Conservation (phyloP, 2,888 invertebrate genomes). For the Hydraecia micacea region DNA sequence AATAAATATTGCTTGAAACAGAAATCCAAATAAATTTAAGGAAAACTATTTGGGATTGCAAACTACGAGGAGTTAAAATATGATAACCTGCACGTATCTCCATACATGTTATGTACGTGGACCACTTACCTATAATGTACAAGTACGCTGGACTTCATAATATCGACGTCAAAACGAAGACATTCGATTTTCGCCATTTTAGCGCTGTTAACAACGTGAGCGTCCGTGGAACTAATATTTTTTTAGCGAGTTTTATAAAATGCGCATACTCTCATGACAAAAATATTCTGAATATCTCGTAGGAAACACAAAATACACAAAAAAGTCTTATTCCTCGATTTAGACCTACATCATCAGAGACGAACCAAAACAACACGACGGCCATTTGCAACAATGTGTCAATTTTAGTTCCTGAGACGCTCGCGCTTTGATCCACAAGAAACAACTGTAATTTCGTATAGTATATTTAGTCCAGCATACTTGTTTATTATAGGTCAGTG, state of each 20-base stretch:
- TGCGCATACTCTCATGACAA: background rate
- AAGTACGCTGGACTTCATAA: background rate
- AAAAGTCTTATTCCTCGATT: background rate
- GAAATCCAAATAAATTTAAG: background rate
- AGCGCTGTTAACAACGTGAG: background rate
- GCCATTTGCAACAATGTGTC: background rate
- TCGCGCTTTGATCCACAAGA: background rate
- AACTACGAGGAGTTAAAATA: background rate
- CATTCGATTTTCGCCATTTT: too few species aligned
- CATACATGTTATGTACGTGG: background rate
- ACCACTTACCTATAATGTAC: too few species aligned
- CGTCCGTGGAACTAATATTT: background rate
- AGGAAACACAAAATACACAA: background rate
- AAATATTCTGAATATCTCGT: background rate
- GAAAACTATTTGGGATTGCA: too few species aligned
- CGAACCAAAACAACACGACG: background rate
- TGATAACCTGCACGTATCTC: background rate
- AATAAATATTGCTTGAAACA: background rate
- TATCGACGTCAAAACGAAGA: background rate
- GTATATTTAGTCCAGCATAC: background rate
- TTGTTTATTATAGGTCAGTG: background rate
- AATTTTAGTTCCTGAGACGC: background rate
- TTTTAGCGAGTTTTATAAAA: background rate
- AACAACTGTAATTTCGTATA: background rate
- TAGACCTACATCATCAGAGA: background rate